Evolutionary conservation across 1,140 invertebrate genomes (phyloP).

Genomic region (Lithobius niger): DNA sequence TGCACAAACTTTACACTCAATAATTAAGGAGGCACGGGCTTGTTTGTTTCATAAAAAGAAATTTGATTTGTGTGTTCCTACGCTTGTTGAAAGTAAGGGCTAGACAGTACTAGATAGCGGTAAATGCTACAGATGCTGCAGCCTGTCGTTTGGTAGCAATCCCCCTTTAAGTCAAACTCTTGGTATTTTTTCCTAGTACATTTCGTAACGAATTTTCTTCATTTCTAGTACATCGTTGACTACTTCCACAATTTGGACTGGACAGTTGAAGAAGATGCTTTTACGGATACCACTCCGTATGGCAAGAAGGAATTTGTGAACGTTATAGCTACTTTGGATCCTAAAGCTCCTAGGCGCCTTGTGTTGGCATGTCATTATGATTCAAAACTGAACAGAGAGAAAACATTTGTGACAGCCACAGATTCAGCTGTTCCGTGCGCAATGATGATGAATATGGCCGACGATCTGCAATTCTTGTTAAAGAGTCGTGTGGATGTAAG

Average conservation of each 20-base stretch:
- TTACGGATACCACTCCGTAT: conserved; percentile 56
- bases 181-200: conserved; percentile 41
- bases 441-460: conserved; percentile 80
- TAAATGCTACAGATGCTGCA: no score
- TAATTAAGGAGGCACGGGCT: no score
- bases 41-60: no score
- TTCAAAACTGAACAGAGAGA: conserved; percentile 65
- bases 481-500: conserved; percentile 35
- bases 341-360: conserved; percentile 58
- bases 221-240: conserved; percentile 49
- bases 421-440: conserved; percentile 97
- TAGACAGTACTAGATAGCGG: no score
- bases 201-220: conserved; percentile 13
- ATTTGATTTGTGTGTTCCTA: no score
- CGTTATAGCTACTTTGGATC: conserved; percentile 71
- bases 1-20: no score
- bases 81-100: no score
- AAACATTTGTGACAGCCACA: conserved; percentile 77
- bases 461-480: conserved; percentile 49
- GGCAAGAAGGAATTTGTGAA: conserved; percentile 65
- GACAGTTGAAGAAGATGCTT: conserved; percentile 60
- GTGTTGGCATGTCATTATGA: conserved; percentile 92
- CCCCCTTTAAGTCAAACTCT: no score
- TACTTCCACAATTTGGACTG: conserved; percentile 52
- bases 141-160: no score